Evolutionary conservation across 2,888 invertebrate species (phyloP).

Genomic region (Neocrepidodera transversa): DNA sequence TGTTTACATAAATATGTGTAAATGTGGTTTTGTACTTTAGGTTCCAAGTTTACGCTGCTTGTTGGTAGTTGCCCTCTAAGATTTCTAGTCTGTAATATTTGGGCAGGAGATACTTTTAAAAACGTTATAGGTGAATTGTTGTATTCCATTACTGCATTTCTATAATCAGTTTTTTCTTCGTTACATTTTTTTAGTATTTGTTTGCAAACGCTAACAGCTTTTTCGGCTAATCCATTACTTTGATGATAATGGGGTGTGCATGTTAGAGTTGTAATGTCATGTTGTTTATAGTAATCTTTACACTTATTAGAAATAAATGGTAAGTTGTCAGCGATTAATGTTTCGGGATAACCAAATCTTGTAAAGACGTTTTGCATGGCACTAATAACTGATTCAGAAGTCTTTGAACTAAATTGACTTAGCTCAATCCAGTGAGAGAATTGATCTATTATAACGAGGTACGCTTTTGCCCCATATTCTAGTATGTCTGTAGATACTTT

Average conservation of each 20-base stretch:
- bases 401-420: conserved; percentile 30
- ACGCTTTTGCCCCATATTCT: conserved; percentile 31
- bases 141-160: too few relatives aligned
- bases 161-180: too few relatives aligned
- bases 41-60: too few relatives aligned
- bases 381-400: conserved; percentile 37
- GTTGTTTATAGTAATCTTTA: conserved; percentile 31
- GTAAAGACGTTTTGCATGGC: conserved; percentile 39
- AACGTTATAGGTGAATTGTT: too few relatives aligned
- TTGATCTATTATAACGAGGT: conserved; percentile 38
- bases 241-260: conserved; percentile 33
- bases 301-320: conserved; percentile 39
- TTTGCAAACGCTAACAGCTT: conserved; percentile 35
- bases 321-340: conserved; percentile 41
- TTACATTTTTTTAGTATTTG: too few relatives aligned
- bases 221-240: conserved; percentile 40
- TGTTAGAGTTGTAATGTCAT: conserved; percentile 37
- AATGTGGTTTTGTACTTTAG: too few relatives aligned
- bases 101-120: too few relatives aligned
- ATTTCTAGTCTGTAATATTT: too few relatives aligned
- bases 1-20: too few relatives aligned
- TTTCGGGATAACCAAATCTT: conserved; percentile 43
- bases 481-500: conserved; percentile 38
- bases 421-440: conserved; percentile 42
- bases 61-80: too few relatives aligned